Percentiles rank a stretch among this genome's conserved stretches.
These are phyloP conservation scores for Coccyzus lansbergi DNA, from an alignment of 2,797 vertebrate genomes.

Conservation along the genomic window DNA sequence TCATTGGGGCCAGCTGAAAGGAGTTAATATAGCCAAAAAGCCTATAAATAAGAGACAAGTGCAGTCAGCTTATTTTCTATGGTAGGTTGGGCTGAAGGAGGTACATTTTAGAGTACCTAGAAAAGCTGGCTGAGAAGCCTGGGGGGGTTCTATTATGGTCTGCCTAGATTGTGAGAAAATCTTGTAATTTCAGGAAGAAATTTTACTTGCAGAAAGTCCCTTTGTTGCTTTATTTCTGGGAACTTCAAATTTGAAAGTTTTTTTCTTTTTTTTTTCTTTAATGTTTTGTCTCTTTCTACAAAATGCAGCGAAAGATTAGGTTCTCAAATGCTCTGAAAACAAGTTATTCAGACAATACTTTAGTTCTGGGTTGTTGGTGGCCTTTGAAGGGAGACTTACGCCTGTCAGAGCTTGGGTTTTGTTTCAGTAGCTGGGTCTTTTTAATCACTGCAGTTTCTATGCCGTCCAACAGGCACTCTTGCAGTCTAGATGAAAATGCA, in stretches of 20 bases:
- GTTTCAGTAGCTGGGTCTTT: slow-evolving; percentile 29
- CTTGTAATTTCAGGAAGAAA: not conserved
- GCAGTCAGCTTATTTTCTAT: not conserved
- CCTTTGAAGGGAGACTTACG: slow-evolving; percentile 53
- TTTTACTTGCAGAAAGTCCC: not conserved
- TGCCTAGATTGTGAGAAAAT: not conserved
- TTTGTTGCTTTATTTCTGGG: not conserved
- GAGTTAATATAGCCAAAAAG: not conserved
- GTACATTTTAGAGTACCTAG: not conserved
- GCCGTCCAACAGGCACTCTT: slow-evolving; percentile 26
- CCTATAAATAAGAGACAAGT: not conserved
- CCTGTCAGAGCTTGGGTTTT: slow-evolving; percentile 39
- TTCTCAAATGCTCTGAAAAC: slow-evolving; percentile 2
- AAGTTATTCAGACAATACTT: slow-evolving; percentile 39
- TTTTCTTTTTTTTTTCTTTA: not conserved
- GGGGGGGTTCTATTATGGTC: not conserved
- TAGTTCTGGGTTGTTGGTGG: slow-evolving; percentile 23
- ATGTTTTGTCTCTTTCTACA: not conserved
- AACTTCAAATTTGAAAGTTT: not conserved
- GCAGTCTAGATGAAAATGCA: slow-evolving; percentile 57
- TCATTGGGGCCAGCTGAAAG: not conserved
- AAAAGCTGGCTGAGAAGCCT: not conserved
- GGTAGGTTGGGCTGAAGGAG: not conserved
- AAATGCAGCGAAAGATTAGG: slow-evolving; percentile 12
- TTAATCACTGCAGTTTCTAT: slow-evolving; percentile 34